Base-by-base conservation (phyloP, 2,797 vertebrate species). In the Acestrorhynchus altus region DNA sequence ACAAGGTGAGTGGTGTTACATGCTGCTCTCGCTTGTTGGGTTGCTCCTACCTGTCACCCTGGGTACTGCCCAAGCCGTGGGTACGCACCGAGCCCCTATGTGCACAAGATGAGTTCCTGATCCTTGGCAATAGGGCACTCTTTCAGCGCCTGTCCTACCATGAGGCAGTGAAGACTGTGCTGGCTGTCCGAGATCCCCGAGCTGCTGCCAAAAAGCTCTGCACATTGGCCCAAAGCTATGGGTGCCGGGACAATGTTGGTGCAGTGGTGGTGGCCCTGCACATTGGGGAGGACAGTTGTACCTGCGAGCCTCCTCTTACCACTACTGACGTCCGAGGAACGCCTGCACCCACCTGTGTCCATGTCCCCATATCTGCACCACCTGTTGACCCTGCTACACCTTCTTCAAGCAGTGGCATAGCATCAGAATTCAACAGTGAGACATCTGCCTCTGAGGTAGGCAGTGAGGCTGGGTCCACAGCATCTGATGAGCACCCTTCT, bases 1-100 rank as follows among this genome's bases (percentile, higher is more conserved):
- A 98, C 89, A 99, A 99, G 91, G 98, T 99, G 83, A 98, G 97
- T 16, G 97, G 97, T 4, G 97, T 99, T 67, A 99, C 97, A 28
- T 97, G 95, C 92, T 98, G 96, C 87, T 97, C 98, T 76, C 96
- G 96, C 77, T 90, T 98, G 92, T 92, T 99, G 86, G 98, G 98
- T 84, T 98, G 97, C 90, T 96, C 96, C 0, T 99, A 98, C 90
- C 92, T 99, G 74, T 95, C 94, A 84, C 97, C 96, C 8, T 97
- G 96, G 95, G 94, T 98, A 81, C 91, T 98, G 83, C 97, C 98
- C 72, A 96, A 95, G 86, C 97, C 98, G 69, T 94, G 96, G 72
- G 94, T 98, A 75, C 91, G n/a, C 88, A 97, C 96, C 0, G 90
- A 95, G 89, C 90, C 94, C 2, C 94, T 98, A 60, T 96, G 93